These are phyloP conservation scores for Betta splendens DNA, from an alignment of 2,797 vertebrate species.

Conservation along the genomic window DNA sequence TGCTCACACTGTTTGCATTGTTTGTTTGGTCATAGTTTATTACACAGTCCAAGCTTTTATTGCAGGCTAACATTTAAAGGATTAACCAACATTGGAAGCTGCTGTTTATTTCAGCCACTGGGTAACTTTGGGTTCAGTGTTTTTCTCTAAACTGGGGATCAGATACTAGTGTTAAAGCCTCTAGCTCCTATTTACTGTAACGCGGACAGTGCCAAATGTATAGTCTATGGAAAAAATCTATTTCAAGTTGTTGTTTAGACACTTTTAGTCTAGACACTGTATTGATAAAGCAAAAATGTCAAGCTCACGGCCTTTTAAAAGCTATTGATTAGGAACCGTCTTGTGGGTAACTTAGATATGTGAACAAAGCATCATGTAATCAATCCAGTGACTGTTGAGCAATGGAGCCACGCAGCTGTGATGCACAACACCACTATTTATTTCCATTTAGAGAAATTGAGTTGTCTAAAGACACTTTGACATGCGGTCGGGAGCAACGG, in stretches of 20 bases:
- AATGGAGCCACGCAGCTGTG: too few relatives aligned
- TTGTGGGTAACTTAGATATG: neutral
- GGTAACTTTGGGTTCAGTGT: too few relatives aligned
- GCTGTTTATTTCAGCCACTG: too few relatives aligned
- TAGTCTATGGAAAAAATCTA: neutral
- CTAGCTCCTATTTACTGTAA: too few relatives aligned
- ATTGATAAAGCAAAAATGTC: neutral
- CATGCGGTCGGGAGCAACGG: neutral
- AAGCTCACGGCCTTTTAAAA: neutral
- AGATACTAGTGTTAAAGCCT: too few relatives aligned
- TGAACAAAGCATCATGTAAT: neutral
- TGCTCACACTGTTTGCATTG: too few relatives aligned
- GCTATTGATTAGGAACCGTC: neutral
- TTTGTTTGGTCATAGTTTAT: too few relatives aligned
- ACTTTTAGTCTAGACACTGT: neutral
- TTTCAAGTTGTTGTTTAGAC: neutral
- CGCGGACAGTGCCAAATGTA: neutral
- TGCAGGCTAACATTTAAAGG: too few relatives aligned
- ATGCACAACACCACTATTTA: neutral
- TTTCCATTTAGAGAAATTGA: neutral
- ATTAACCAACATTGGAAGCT: too few relatives aligned
- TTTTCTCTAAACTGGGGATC: too few relatives aligned
- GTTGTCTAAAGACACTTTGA: too few relatives aligned
- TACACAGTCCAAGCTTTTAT: too few relatives aligned
- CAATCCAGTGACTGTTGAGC: neutral